A percentile compares a stretch with the other conserved stretches of the same genome.
These are phyloP conservation scores for Theretra japonica DNA, from an alignment of 2,888 invertebrate species.

Conservation along the genomic window DNA sequence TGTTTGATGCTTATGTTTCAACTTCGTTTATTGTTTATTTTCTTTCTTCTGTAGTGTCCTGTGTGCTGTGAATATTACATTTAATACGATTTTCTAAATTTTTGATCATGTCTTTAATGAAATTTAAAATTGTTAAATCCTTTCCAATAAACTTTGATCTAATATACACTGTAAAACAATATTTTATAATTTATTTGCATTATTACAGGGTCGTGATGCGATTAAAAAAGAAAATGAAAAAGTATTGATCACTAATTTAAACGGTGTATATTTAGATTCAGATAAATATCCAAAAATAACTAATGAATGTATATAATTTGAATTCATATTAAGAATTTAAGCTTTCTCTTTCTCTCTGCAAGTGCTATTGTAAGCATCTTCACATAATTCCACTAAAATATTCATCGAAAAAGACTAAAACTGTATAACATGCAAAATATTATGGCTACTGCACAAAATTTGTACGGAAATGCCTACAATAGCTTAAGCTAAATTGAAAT, in stretches of 20 bases:
- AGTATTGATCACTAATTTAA: neutral
- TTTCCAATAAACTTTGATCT: neutral
- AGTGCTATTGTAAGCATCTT: neutral
- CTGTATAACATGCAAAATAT: neutral
- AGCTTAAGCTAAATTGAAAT: slow-evolving; percentile 2
- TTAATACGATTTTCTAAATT: neutral
- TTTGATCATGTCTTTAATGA: neutral
- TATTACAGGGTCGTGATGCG: neutral
- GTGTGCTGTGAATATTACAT: slow-evolving; percentile 46
- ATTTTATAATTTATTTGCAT: neutral
- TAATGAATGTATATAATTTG: neutral
- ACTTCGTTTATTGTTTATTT: slow-evolving; percentile 60
- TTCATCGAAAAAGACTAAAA: neutral
- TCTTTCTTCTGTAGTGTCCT: slow-evolving; percentile 75
- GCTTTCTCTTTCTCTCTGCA: slow-evolving; percentile 3
- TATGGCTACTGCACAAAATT: neutral
- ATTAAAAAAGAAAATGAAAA: neutral
- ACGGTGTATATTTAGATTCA: neutral
- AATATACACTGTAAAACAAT: neutral
- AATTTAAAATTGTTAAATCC: neutral
- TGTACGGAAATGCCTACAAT: neutral
- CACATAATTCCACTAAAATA: neutral
- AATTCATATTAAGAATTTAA: neutral
- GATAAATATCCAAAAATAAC: neutral
- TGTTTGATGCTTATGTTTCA: slow-evolving; percentile 70